Conservation (phyloP, 2,113 vertebrate species). For the Syrrhaptes paradoxus region DNA sequence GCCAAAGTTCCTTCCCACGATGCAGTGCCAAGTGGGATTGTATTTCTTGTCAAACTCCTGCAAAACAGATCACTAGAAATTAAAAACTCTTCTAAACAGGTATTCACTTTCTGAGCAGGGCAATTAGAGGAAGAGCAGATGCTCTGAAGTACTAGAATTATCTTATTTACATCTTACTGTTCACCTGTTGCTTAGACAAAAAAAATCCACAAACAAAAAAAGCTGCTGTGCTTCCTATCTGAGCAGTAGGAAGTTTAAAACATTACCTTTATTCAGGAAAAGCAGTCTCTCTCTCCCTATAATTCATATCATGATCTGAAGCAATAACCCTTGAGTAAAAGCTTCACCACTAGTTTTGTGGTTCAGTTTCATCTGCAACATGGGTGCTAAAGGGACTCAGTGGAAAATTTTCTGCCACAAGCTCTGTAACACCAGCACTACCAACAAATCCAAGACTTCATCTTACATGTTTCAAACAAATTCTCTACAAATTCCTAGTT, state of each 20-base stretch:
- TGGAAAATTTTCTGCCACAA: neutral
- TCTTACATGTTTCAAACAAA: neutral
- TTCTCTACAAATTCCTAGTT: neutral
- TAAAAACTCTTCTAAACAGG: neutral
- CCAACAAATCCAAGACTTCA: neutral
- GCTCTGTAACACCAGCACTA: neutral
- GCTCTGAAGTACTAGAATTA: neutral
- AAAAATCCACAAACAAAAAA: neutral
- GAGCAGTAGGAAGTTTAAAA: neutral
- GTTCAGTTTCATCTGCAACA: neutral
- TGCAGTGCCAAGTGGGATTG: constrained; percentile 97
- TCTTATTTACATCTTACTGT: neutral
- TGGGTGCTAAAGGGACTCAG: neutral
- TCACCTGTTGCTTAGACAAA: neutral
- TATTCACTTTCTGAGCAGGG: neutral
- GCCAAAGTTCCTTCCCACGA: constrained; percentile 97
- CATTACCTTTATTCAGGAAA: neutral
- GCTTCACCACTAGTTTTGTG: neutral
- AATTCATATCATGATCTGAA: neutral
- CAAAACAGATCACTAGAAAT: neutral
- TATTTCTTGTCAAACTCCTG: constrained; percentile 99
- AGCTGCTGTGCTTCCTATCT: neutral
- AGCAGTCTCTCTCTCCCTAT: neutral
- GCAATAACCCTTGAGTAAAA: neutral
- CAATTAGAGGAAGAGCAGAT: neutral